phyloP scores from a whole-genome alignment of 2,113 vertebrate species.

The Ammodramus savannarum region DNA sequence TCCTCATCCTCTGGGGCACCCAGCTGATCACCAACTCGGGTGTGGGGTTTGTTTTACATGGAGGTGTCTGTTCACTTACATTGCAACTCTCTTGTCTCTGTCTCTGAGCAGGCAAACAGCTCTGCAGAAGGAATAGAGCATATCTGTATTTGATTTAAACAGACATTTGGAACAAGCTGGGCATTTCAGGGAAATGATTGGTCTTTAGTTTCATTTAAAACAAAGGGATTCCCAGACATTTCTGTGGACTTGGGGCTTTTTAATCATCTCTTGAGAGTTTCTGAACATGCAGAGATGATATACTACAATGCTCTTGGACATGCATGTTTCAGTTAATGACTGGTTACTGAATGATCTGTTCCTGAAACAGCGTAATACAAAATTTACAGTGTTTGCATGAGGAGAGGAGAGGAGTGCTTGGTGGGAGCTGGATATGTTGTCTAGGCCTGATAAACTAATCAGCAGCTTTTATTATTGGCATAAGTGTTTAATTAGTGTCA shows the following conservation, averaged over 20 bases:
- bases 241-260: background rate
- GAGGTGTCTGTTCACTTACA: background rate
- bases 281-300: background rate
- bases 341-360: background rate
- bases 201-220: constrained; percentile 1
- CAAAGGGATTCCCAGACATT: background rate
- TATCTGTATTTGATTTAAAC: constrained; percentile 29
- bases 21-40: background rate
- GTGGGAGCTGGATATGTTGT: background rate
- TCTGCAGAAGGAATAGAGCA: background rate
- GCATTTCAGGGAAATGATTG: background rate
- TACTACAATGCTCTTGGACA: background rate
- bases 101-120: background rate
- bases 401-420: background rate
- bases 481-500: background rate
- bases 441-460: background rate
- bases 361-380: background rate
- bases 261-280: background rate
- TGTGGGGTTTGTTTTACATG: background rate
- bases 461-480: background rate
- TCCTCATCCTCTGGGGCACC: background rate
- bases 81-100: background rate
- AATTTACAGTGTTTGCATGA: background rate
- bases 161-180: background rate
- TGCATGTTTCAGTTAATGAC: background rate